Base-by-base conservation (phyloP, 1,140 invertebrate genomes). In the Platorchestia sp. region DNA sequence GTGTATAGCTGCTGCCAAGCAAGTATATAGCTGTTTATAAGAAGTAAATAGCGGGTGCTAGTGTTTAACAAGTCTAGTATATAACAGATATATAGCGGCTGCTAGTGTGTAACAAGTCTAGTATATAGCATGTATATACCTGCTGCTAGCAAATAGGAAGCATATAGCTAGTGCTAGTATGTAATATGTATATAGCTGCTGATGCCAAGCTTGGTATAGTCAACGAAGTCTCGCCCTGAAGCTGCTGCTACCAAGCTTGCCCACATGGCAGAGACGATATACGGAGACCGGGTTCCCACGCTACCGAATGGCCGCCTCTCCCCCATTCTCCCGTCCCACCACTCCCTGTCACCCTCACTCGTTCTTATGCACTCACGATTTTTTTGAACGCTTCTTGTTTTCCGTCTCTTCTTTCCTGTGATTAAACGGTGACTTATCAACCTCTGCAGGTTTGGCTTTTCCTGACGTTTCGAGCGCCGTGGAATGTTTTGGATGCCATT, bases 321-420 rank as follows among this genome's bases (percentile, higher is more conserved):
- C 40, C 44, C 91, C 91, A 19, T 0, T 47, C 91, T 19, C 91
- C 45, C 91, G 45, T 0, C 44, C 7, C 44, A 42, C 45, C 91
- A 93, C 91, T 45, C 43, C 91, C 45, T 44, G 40, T 45, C 91
- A 42, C 45, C 45, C 91, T 45, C 45, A 40, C 7, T 93, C 91
- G 91, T 93, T 93, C 91, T 93, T 93, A 93, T 93, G 91, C 91
- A 93, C 91, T 93, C 91, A 93, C 91, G 91, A 93, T 44, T 47
- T 93, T 93, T 93, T 93, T 45, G 7, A 3, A 45, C 6, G 40
- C 45, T 93, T 93, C 47, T 93, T 93, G 43, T 45, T 44, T 93
- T 45, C 47, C 3, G 91, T 45, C 91, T 93, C 40, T 93, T 7
- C 91, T 93, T 93, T 47, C 91, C 45, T 93, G 91, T 47, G 47